These are phyloP conservation scores for Thaleichthys pacificus DNA, from an alignment of 2,797 vertebrate genomes.

Conservation along the genomic window DNA sequence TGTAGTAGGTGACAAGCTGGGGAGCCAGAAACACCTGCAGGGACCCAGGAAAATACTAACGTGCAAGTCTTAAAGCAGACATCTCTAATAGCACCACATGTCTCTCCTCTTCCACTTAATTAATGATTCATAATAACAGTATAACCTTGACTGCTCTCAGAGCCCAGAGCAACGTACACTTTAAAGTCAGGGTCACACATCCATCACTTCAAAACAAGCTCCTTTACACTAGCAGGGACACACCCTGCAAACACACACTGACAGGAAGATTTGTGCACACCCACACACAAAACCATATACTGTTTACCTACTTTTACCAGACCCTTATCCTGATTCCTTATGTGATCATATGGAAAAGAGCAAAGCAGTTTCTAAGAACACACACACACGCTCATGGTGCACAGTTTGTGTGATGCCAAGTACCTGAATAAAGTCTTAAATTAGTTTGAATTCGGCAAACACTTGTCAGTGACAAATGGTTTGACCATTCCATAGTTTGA, in stretches of 20 bases:
- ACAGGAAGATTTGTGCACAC: constrained; percentile 9
- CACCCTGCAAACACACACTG: constrained; percentile 61
- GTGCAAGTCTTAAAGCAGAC: neutral
- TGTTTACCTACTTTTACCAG: neutral
- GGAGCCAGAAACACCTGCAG: too few species aligned
- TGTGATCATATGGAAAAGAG: too few species aligned
- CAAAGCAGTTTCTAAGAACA: constrained; percentile 2
- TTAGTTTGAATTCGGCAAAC: too few species aligned
- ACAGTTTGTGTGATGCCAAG: neutral
- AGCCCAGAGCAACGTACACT: constrained; percentile 49
- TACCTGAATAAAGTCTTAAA: neutral
- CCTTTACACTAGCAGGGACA: constrained; percentile 58
- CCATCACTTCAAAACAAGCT: constrained; percentile 62
- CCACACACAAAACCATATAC: neutral
- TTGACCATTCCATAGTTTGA: neutral
- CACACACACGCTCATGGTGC: neutral
- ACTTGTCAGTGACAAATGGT: too few species aligned
- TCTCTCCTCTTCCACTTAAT: constrained; percentile 51
- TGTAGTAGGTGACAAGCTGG: neutral
- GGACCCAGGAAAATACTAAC: neutral
- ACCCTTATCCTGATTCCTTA: neutral
- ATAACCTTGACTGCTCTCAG: constrained; percentile 67
- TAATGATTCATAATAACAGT: constrained; percentile 66
- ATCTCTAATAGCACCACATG: constrained; percentile 17
- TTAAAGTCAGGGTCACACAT: constrained; percentile 69